These are phyloP conservation scores for Andrena dorsata DNA, from an alignment of 2,888 invertebrate species.

Conservation along the genomic window DNA sequence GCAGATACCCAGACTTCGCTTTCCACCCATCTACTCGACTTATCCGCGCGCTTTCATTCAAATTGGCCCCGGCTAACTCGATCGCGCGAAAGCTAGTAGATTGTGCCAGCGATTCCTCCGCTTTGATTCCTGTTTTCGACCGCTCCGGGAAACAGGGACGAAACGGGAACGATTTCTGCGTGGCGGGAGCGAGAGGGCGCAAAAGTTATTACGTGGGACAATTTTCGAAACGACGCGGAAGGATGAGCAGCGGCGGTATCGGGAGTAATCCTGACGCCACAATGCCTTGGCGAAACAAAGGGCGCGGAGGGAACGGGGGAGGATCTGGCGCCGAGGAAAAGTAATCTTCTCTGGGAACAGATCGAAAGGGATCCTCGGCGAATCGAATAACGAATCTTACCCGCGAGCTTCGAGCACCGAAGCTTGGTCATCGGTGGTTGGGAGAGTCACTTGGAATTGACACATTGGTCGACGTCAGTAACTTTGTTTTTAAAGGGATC, in stretches of 20 bases:
- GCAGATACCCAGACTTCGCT: constrained; percentile 25
- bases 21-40: constrained; percentile 20
- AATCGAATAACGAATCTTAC: constrained; percentile 9
- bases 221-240: constrained; percentile 30
- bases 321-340: constrained; percentile 23
- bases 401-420: not conserved
- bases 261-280: constrained; percentile 26
- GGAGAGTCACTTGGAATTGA: too few species aligned
- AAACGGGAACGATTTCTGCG: not conserved
- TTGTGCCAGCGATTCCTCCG: too few species aligned
- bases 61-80: constrained; percentile 7
- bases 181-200: not conserved
- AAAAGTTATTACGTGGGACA: constrained; percentile 15
- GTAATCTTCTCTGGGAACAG: constrained; percentile 23
- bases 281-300: constrained; percentile 38
- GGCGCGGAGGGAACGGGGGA: constrained; percentile 1
- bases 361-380: not conserved
- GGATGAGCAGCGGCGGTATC: constrained; percentile 11
- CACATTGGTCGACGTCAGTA: too few species aligned
- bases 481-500: too few species aligned
- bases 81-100: not conserved
- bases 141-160: not conserved
- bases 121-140: too few species aligned
- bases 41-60: constrained; percentile 34
- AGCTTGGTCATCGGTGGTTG: too few species aligned